A percentile compares a stretch with the other conserved stretches of the same genome.
Evolutionary conservation across 2,113 vertebrate genomes (phyloP).

Genomic region (Nycticorax nycticorax): DNA sequence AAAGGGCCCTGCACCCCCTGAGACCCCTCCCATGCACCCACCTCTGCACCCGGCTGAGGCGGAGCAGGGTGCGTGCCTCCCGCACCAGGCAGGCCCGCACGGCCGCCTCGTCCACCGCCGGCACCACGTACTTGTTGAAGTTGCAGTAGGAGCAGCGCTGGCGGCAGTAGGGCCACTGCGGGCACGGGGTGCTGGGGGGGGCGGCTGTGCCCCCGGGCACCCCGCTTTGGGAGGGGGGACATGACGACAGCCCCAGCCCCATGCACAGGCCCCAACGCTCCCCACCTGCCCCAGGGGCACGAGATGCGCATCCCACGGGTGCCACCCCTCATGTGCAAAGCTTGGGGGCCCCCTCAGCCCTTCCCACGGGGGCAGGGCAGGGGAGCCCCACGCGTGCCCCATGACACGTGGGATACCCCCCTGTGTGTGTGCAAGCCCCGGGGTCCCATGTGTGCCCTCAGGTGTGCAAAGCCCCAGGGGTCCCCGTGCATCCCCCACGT

Average conservation of each 20-base stretch:
- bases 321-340: background rate
- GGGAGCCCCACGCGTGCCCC: background rate
- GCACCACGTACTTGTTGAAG: constrained; percentile 91
- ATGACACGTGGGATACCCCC: rapidly evolving
- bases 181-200: rapidly evolving
- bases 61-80: constrained; percentile 81
- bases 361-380: rapidly evolving
- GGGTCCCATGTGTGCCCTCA: too few species aligned
- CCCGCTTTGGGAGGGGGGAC: rapidly evolving
- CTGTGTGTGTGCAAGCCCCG: rapidly evolving
- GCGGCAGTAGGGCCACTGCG: constrained; percentile 93
- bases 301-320: rapidly evolving
- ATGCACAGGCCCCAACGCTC: rapidly evolving
- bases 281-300: background rate
- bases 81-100: constrained; percentile 80
- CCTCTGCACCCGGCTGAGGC: constrained; percentile 82
- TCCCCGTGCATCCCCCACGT: background rate
- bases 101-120: constrained; percentile 69
- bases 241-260: background rate
- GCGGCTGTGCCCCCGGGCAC: rapidly evolving
- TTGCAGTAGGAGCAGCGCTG: constrained; percentile 91
- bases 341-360: background rate
- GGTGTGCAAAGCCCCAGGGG: background rate
- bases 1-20: rapidly evolving
- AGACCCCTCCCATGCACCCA: background rate